A percentile compares a stretch with the other conserved stretches of the same genome.
Conservation (phyloP, 2,888 invertebrate species). For the Hydropsyche betteni region DNA sequence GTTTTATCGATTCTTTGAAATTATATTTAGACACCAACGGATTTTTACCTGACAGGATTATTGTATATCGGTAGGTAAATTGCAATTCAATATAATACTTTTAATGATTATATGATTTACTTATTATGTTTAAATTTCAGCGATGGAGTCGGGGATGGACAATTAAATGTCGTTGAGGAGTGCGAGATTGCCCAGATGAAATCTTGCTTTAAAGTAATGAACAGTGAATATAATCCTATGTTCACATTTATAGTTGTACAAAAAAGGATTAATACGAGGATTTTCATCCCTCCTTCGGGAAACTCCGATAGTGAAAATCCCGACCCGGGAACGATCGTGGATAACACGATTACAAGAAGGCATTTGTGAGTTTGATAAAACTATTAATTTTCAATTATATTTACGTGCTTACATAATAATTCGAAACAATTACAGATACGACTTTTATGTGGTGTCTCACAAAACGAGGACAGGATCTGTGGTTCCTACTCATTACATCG, state of each 20-base stretch:
- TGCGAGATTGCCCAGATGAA: slow-evolving; percentile 84
- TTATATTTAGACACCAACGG: slow-evolving; percentile 74
- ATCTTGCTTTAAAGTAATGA: slow-evolving; percentile 62
- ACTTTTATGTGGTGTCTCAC: slow-evolving; percentile 91
- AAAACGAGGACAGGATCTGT: slow-evolving; percentile 90
- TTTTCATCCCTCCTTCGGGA: slow-evolving; percentile 66
- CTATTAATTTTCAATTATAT: too few relatives aligned
- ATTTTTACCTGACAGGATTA: slow-evolving; percentile 77
- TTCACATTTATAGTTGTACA: slow-evolving; percentile 88
- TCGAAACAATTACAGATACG: slow-evolving; percentile 66
- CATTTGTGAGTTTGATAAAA: slow-evolving; percentile 62
- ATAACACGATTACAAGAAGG: slow-evolving; percentile 78
- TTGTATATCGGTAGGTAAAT: slow-evolving; percentile 76
- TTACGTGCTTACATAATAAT: too few relatives aligned
- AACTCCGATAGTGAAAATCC: slow-evolving; percentile 72
- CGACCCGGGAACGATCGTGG: slow-evolving; percentile 85
- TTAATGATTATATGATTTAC: slow-evolving; percentile 56
- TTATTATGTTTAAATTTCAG: slow-evolving; percentile 54
- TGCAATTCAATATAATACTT: not conserved
- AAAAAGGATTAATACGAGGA: slow-evolving; percentile 88
- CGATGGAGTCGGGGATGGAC: slow-evolving; percentile 94
- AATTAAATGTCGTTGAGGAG: slow-evolving; percentile 74
- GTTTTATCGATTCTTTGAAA: slow-evolving; percentile 74
- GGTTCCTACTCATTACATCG: slow-evolving; percentile 89
- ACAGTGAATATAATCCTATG: slow-evolving; percentile 67